Conservation (phyloP, 2,888 invertebrate genomes). For the Lutraria lutraria region DNA sequence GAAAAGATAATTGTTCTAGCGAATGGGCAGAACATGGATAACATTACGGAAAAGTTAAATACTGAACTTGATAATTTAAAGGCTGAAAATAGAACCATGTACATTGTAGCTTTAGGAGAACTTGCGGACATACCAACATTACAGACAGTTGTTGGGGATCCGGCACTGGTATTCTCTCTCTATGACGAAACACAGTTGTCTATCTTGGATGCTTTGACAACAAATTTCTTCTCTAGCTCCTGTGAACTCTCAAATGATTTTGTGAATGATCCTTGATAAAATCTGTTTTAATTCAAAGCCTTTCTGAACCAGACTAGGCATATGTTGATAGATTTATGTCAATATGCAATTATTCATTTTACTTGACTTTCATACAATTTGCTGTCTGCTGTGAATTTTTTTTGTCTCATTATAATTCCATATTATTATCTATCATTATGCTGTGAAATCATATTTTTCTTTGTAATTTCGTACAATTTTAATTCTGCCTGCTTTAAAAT, state of each 20-base stretch:
- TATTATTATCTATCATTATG: no score
- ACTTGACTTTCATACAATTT: no score
- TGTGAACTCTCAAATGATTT: conserved; percentile 31
- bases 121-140: not conserved
- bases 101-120: conserved; percentile 11
- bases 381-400: no score
- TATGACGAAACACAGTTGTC: not conserved
- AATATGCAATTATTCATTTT: no score
- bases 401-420: no score
- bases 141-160: conserved; percentile 25
- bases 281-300: no score
- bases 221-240: conserved; percentile 23
- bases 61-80: not conserved
- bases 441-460: no score
- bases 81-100: not conserved
- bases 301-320: no score
- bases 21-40: not conserved
- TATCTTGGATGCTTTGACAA: conserved; percentile 27
- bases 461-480: no score
- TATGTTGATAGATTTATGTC: no score
- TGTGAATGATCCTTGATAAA: conserved; percentile 5
- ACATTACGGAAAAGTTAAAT: not conserved
- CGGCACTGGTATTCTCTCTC: conserved; percentile 9
- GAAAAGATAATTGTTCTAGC: conserved; percentile 21
- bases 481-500: no score